Conservation (phyloP, 2,113 vertebrate species). For the Furnarius figulus region DNA sequence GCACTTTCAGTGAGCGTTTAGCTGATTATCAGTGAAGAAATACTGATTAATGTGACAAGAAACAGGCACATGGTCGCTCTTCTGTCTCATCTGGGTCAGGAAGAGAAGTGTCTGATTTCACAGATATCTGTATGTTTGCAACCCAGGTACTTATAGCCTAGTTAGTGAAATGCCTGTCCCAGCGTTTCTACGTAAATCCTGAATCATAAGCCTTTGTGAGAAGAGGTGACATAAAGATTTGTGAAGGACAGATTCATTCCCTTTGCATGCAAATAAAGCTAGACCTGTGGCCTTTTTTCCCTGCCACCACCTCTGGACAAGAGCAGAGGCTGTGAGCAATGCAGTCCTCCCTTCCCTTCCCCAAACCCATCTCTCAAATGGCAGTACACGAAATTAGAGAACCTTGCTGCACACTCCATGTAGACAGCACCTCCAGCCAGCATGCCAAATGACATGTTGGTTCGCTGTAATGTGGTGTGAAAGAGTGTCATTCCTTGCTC, state of each 20-base stretch:
- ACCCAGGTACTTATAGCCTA: neutral
- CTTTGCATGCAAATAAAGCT: neutral
- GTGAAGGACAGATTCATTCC: neutral
- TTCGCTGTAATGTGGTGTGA: neutral
- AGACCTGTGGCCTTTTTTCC: neutral
- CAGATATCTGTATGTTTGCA: neutral
- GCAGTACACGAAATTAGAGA: neutral
- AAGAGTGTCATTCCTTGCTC: neutral
- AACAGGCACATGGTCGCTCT: neutral
- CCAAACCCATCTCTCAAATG: neutral
- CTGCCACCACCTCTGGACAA: neutral
- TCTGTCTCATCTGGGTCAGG: neutral
- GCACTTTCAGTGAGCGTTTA: neutral
- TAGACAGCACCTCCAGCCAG: neutral
- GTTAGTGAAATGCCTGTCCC: neutral
- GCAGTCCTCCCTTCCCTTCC: neutral
- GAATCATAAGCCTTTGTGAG: neutral
- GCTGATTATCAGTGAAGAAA: neutral
- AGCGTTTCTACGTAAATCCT: neutral
- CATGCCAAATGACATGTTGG: neutral
- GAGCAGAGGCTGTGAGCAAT: neutral
- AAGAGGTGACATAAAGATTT: neutral
- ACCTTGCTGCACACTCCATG: neutral
- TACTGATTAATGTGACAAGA: neutral
- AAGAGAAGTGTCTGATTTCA: neutral